Base-by-base conservation (phyloP, 2,888 invertebrate species). In the Rhynchonema sp. region DNA sequence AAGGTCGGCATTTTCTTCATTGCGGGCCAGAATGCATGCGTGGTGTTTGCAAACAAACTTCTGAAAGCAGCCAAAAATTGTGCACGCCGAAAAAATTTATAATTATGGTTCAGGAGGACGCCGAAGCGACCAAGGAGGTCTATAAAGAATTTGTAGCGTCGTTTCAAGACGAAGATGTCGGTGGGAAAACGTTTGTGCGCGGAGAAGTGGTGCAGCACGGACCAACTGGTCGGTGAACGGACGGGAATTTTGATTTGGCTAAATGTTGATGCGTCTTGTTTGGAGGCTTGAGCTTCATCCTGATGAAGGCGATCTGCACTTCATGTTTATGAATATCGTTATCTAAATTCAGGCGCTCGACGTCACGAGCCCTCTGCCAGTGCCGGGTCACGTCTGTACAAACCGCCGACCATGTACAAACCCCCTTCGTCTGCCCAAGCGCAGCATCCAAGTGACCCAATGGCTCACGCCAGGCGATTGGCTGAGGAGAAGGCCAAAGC, bases 71-170 rank as follows among this genome's bases (percentile, higher is more conserved):
- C n/a, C n/a, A n/a, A n/a, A n/a, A n/a, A n/a, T n/a, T n/a, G n/a
- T n/a, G n/a, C n/a, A n/a, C n/a, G n/a, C n/a, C n/a, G n/a, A n/a
- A n/a, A n/a, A n/a, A n/a, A n/a, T n/a, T n/a, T n/a, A n/a, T n/a
- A n/a, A n/a, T n/a, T n/a, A 23, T 59, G 68, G 73, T 58, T 68
- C 85, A 75, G 74, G 71, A 73, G 67, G 76, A 76, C 63, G 70
- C 75, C 63, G 72, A 72, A 57, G 74, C 70, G 28, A 70, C 74
- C 55, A 76, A 75, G 27, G 69, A 72, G 84, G 91, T 87, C 0
- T 94, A 90, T 75, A 87, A 92, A 79, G 92, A 94, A 74, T 96
- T 94, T 80, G 88, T 94, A 54, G 90, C 89, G 66, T 89, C 91
- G 9, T 96, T 96, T 76, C 23, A 30, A 30, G 56, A 56, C 2